phyloP scores from a whole-genome alignment of 2,113 vertebrate genomes.

The Ailuropoda melanoleuca region DNA sequence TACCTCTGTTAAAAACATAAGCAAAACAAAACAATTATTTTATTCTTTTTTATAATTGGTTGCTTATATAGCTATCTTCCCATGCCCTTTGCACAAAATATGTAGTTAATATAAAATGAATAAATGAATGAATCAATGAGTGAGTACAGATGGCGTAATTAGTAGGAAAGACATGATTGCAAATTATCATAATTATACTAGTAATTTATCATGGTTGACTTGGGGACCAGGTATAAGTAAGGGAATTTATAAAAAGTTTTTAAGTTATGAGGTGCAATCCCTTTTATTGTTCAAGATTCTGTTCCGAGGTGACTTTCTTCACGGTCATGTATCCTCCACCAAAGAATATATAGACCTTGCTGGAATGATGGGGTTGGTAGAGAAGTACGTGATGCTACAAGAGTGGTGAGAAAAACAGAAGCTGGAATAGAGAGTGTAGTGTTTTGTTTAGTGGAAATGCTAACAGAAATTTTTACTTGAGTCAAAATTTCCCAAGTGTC shows the following conservation, averaged over 20 bases:
- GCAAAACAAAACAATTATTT: neutral
- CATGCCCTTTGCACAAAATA: neutral
- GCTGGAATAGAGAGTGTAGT: fast-evolving
- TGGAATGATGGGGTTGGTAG: neutral
- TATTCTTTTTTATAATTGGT: neutral
- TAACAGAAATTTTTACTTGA: neutral
- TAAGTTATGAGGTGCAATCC: neutral
- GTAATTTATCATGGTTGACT: neutral
- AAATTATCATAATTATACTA: neutral
- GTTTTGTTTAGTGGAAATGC: neutral
- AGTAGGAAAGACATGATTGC: neutral
- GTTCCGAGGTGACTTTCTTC: neutral
- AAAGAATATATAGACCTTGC: neutral
- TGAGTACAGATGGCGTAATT: neutral
- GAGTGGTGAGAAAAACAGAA: neutral
- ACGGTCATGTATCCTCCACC: neutral
- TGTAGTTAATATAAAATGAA: neutral
- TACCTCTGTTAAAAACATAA: neutral
- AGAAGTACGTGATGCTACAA: neutral
- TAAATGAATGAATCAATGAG: neutral
- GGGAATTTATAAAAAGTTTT: neutral
- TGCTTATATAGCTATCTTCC: neutral
- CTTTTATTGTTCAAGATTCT: neutral
- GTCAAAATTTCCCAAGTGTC: neutral
- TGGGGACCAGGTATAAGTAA: neutral